Conservation (phyloP, 2,113 vertebrate genomes). For the Balaeniceps rex region DNA sequence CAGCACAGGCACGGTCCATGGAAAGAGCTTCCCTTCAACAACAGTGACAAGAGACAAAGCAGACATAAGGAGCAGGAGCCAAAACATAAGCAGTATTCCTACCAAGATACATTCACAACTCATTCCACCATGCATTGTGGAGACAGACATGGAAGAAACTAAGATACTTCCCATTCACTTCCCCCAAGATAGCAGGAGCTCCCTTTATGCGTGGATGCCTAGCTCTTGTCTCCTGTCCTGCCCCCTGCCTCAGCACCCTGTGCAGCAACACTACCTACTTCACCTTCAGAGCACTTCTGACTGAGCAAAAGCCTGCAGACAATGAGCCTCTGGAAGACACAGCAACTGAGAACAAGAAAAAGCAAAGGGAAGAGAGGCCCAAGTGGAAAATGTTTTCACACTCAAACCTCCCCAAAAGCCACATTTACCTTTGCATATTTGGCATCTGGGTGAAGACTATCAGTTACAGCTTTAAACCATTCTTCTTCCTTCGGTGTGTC, state of each 20-base stretch:
- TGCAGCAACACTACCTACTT: neutral
- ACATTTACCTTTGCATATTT: conserved; percentile 92
- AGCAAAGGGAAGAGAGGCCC: neutral
- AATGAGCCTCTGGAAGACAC: neutral
- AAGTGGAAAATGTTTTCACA: neutral
- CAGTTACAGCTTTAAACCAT: conserved; percentile 91
- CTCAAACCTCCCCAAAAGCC: neutral
- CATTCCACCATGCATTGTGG: neutral
- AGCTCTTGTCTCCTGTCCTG: neutral
- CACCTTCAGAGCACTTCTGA: neutral
- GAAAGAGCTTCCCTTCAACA: neutral
- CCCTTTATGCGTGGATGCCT: neutral
- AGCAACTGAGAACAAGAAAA: neutral
- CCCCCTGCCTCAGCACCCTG: neutral
- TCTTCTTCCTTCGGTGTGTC: conserved; percentile 96
- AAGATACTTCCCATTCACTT: neutral
- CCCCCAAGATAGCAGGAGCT: neutral
- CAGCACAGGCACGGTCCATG: neutral
- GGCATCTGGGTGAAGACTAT: conserved; percentile 87
- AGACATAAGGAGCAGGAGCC: neutral
- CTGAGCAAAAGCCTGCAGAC: neutral
- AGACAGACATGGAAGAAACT: neutral
- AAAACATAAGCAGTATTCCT: neutral
- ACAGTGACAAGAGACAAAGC: neutral
- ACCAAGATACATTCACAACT: neutral